Evolutionary conservation across 2,113 vertebrate genomes (phyloP).

Genomic region (Calyptommatus sinebrachiatus): DNA sequence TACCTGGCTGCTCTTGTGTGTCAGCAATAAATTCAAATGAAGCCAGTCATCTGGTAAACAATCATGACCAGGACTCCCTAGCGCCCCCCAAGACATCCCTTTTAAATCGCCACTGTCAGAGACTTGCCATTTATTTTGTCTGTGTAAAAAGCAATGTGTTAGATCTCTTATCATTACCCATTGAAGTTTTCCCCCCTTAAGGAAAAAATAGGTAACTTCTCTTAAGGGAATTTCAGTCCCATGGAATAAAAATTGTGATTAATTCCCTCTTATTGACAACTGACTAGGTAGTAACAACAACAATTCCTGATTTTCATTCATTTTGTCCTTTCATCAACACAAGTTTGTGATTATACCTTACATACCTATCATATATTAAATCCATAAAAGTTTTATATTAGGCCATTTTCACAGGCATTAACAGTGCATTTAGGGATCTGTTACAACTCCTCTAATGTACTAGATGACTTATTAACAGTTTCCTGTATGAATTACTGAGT

Average conservation of each 20-base stretch:
- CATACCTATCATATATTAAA: too few species aligned
- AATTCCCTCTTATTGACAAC: not conserved
- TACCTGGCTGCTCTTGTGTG: too few species aligned
- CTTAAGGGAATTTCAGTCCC: not conserved
- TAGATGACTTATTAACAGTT: not conserved
- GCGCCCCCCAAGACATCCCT: too few species aligned
- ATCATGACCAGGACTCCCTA: too few species aligned
- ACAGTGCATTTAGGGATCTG: too few species aligned
- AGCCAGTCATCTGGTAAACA: too few species aligned
- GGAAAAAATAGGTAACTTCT: not conserved
- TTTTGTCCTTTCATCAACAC: too few species aligned
- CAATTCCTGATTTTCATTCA: not conserved
- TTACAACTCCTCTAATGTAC: too few species aligned
- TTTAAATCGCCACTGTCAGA: not conserved
- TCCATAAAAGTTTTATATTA: not conserved
- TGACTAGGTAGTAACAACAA: not conserved
- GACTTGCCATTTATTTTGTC: not conserved
- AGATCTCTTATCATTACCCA: not conserved
- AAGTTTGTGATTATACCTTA: too few species aligned
- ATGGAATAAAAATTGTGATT: not conserved
- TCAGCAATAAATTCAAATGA: too few species aligned
- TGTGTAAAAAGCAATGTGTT: not conserved
- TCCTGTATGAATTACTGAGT: not conserved
- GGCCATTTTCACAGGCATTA: too few species aligned
- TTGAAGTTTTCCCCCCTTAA: not conserved